Base-by-base conservation (phyloP, 2,888 invertebrate genomes). In the Drosophila helvetica region DNA sequence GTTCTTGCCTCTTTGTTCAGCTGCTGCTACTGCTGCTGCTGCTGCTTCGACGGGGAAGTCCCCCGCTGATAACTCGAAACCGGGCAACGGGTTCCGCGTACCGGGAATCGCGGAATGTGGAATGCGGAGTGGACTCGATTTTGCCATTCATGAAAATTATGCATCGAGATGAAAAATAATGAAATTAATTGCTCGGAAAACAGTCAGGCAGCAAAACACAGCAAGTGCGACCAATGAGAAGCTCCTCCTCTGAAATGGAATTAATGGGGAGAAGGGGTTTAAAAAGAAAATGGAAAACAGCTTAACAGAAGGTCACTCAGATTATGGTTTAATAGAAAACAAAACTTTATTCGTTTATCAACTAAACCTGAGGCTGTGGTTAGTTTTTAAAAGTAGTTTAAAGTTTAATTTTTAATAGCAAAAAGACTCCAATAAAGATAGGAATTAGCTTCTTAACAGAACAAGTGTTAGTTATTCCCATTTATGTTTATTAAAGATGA, bases 151-250 rank as follows among this genome's bases (percentile, higher is more conserved):
- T 38, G 48, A 46, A 76, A 75, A 83, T 83, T 79, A 78, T 85
- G 82, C 85, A 78, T 57, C 70, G 78, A 64, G 59, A 47, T 66
- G 67, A 79, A 73, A 85, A 74, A 71, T 73, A 76, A 80, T 82
- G 73, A 73, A 84, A 82, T 85, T 79, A 82, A 84, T 87, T 79
- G 79, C 62, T 63, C 59, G 84, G 70, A 79, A 79, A 69, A 62
- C 48, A 52, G 58, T 45, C 48, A 38, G 7, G 19, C 17, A 10
- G 30, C 25, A 43, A 48, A 18, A 52, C n/a, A 22, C 48, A n/a
- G 54, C 15, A 17, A 22, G n/a, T 12, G 18, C 7, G 7, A 59
- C 25, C 62, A 42, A 30, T 59, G 48, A 27, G n/a, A 27, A 58
- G 15, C 61, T 15, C 38, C 42, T 25, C 8, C 60, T 22, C 50